phyloP scores from a whole-genome alignment of 2,113 vertebrate genomes.

The Glaucomys volans region DNA sequence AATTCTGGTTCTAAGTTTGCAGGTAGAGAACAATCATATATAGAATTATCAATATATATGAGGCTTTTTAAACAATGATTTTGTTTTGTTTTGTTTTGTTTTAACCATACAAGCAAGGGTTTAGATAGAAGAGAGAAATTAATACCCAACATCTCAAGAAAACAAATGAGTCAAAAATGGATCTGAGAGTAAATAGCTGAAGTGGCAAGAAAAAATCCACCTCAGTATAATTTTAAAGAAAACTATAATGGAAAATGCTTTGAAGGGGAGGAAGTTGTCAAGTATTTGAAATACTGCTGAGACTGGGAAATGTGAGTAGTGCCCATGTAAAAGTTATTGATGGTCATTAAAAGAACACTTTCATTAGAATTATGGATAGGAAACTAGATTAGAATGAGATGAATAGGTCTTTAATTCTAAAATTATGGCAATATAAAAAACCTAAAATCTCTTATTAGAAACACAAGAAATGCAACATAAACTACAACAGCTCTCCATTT shows the following conservation, averaged over 20 bases:
- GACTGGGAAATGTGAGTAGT: not conserved
- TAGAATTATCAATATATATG: not conserved
- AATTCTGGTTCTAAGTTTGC: not conserved
- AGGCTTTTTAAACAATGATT: not conserved
- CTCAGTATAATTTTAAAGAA: not conserved
- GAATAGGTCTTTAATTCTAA: conserved; percentile 52
- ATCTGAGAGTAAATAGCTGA: not conserved
- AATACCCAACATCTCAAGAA: not conserved
- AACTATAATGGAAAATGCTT: not conserved
- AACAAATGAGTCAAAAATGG: not conserved
- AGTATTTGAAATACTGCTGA: not conserved
- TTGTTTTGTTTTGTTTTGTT: not conserved
- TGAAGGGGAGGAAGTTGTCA: not conserved
- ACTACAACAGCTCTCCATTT: not conserved
- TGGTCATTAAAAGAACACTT: conserved; percentile 18
- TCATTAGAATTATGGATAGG: conserved; percentile 46
- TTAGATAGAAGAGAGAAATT: not conserved
- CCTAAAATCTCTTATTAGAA: conserved; percentile 41
- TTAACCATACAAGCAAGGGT: not conserved
- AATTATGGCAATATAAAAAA: conserved; percentile 37
- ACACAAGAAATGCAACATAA: not conserved
- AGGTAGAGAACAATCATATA: not conserved
- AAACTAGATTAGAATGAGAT: conserved; percentile 51
- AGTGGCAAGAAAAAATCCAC: not conserved
- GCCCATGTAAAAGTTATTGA: not conserved